These are phyloP conservation scores for Linnaemya vulpina DNA, from an alignment of 2,888 invertebrate genomes.

Conservation along the genomic window DNA sequence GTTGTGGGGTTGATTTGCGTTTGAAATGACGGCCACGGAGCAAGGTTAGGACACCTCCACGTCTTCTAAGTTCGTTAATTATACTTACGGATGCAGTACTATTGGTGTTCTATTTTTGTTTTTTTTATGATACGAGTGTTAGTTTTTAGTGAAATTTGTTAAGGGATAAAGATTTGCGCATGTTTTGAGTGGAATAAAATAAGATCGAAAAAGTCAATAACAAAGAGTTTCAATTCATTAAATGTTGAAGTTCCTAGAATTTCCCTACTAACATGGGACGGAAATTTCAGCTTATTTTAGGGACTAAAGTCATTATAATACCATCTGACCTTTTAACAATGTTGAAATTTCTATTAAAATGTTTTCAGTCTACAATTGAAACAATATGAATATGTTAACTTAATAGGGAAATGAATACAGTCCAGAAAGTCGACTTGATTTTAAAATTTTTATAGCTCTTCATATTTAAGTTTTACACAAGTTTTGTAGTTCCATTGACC, in stretches of 20 bases:
- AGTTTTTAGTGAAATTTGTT: slow-evolving; percentile 44
- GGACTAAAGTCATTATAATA: no score
- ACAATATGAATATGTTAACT: no score
- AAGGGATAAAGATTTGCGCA: slow-evolving; percentile 36
- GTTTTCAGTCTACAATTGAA: no score
- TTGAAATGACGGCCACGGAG: slow-evolving; percentile 81
- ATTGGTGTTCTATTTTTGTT: slow-evolving; percentile 66
- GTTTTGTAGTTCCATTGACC: no score
- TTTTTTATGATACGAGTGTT: slow-evolving; percentile 36
- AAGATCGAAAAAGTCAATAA: slow-evolving; percentile 34
- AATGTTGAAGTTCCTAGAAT: slow-evolving; percentile 7
- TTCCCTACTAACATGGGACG: slow-evolving; percentile 43
- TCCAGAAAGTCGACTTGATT: no score
- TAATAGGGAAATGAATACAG: no score
- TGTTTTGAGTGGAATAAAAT: slow-evolving; percentile 53
- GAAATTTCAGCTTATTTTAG: slow-evolving; percentile 45
- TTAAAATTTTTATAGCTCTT: no score
- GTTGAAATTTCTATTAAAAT: no score
- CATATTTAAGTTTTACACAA: background rate
- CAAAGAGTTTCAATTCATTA: slow-evolving; percentile 33
- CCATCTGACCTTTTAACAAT: no score
- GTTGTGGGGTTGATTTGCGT: slow-evolving; percentile 81
- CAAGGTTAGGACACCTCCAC: slow-evolving; percentile 82
- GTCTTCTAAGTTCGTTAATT: slow-evolving; percentile 80
- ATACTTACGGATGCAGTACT: slow-evolving; percentile 79